Evolutionary conservation across 1,140 invertebrate genomes (phyloP).

Genomic region (Lepidostoma basale): DNA sequence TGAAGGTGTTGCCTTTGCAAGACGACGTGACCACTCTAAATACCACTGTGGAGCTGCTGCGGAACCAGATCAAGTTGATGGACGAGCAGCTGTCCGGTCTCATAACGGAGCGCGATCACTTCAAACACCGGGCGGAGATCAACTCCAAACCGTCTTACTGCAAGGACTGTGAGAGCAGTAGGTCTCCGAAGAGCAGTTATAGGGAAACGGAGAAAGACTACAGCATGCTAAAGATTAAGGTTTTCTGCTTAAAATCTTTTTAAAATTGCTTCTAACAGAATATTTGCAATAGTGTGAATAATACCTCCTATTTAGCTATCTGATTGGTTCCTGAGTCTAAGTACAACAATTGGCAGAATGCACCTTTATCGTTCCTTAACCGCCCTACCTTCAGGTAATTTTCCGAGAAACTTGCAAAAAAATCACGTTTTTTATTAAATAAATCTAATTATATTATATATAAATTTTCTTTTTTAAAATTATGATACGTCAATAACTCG

Average conservation of each 20-base stretch:
- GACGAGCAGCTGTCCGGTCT: constrained; percentile 64
- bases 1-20: constrained; percentile 61
- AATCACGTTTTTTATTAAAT: too few species aligned
- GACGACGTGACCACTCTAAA: constrained; percentile 63
- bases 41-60: constrained; percentile 62
- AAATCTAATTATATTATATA: too few species aligned
- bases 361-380: too few species aligned
- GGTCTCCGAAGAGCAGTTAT: constrained; percentile 30
- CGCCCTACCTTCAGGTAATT: too few species aligned
- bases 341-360: too few species aligned
- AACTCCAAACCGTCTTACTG: constrained; percentile 30
- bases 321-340: too few species aligned
- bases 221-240: constrained; percentile 37
- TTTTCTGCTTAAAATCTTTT: constrained; percentile 10
- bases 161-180: constrained; percentile 25
- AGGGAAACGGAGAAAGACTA: constrained; percentile 46
- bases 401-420: too few species aligned
- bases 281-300: too few species aligned
- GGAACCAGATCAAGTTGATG: constrained; percentile 60
- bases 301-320: too few species aligned
- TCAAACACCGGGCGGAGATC: constrained; percentile 59
- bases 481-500: too few species aligned
- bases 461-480: too few species aligned
- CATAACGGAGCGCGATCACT: constrained; percentile 64
- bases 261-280: too few species aligned